These are phyloP conservation scores for Colius striatus DNA, from an alignment of 2,113 vertebrate species.

Conservation along the genomic window DNA sequence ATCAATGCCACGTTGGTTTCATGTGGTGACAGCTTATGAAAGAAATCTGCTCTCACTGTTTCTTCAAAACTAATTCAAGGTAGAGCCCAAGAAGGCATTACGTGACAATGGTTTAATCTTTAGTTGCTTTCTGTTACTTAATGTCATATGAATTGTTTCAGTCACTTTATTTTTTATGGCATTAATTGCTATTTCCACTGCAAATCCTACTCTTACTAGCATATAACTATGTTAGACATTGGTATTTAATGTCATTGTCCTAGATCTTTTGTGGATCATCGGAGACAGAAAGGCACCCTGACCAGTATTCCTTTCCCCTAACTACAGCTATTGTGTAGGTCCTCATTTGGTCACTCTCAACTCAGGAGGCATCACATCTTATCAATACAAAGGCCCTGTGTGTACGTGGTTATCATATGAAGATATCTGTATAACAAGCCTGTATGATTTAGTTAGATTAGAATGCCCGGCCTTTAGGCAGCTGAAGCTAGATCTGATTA, in stretches of 20 bases:
- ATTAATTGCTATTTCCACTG: background rate
- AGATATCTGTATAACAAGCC: background rate
- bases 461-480: background rate
- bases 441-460: background rate
- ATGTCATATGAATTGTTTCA: background rate
- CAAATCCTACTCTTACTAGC: background rate
- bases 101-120: background rate
- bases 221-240: background rate
- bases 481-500: background rate
- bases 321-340: background rate
- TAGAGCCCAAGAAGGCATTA: background rate
- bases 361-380: background rate
- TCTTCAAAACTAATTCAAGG: background rate
- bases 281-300: background rate
- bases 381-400: background rate
- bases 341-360: background rate
- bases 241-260: background rate
- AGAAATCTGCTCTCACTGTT: background rate
- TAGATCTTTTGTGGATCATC: background rate
- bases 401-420: background rate
- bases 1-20: fast-evolving
- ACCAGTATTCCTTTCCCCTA: background rate
- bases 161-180: background rate
- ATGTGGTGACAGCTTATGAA: background rate
- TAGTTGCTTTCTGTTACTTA: background rate